Conservation (phyloP, 2,113 vertebrate genomes). For the Sterrhoptilus dennistouni region DNA sequence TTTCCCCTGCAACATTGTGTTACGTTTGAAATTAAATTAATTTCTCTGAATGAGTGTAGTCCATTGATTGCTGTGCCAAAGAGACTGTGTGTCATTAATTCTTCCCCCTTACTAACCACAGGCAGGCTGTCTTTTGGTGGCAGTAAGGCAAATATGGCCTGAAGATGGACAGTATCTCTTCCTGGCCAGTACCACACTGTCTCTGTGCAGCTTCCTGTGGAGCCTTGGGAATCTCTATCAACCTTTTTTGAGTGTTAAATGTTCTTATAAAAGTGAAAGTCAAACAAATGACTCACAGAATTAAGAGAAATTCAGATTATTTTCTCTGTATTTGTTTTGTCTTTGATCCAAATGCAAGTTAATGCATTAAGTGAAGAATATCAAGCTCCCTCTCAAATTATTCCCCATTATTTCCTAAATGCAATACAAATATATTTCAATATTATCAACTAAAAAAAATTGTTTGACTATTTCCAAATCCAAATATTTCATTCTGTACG, state of each 20-base stretch:
- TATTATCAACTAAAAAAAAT: background rate
- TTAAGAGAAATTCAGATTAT: background rate
- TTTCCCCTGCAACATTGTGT: background rate
- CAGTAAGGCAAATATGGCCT: background rate
- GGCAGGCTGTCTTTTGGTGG: background rate
- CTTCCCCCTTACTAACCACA: background rate
- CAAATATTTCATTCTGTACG: background rate
- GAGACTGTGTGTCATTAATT: background rate
- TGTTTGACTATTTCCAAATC: background rate
- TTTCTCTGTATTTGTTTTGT: background rate
- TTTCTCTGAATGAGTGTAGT: background rate
- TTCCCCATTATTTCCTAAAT: background rate
- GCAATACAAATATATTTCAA: background rate
- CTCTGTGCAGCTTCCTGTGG: background rate
- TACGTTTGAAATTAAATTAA: background rate
- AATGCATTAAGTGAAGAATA: background rate
- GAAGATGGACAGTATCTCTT: background rate
- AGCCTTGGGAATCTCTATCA: background rate
- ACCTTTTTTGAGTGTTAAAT: background rate
- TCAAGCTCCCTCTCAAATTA: background rate
- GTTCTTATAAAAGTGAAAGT: background rate
- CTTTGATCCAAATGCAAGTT: background rate
- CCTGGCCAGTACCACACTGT: background rate
- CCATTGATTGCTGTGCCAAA: background rate
- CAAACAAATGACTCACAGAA: background rate